phyloP scores from a whole-genome alignment of 2,797 vertebrate species.

The Peromyscus nudipes region DNA sequence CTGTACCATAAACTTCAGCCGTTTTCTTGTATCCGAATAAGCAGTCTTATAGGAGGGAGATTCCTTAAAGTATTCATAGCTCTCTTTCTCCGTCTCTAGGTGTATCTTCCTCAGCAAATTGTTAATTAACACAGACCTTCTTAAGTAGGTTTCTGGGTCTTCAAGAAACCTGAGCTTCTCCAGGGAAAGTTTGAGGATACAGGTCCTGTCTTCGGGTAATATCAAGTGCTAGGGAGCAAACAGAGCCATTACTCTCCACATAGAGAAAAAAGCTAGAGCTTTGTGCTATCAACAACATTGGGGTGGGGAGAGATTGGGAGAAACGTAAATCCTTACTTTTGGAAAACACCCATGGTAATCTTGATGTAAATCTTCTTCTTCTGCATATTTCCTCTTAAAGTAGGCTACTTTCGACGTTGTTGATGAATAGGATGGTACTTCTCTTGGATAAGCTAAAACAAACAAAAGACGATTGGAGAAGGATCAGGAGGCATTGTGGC shows the following conservation, averaged over 20 bases:
- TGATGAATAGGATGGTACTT: conserved; percentile 89
- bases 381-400: conserved; percentile 99
- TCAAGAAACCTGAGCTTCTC: conserved; percentile 98
- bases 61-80: conserved; percentile 91
- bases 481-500: not conserved
- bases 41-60: conserved; percentile 88
- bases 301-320: not conserved
- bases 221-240: conserved; percentile 94
- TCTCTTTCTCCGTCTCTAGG: conserved; percentile 94
- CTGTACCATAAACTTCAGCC: conserved; percentile 95
- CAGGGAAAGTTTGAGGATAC: conserved; percentile 97
- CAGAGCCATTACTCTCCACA: not conserved
- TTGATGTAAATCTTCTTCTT: conserved; percentile 98
- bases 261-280: not conserved
- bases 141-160: conserved; percentile 96
- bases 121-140: conserved; percentile 98
- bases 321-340: conserved; percentile 91
- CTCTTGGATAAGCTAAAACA: conserved; percentile 86
- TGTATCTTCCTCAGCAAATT: conserved; percentile 95
- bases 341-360: conserved; percentile 96
- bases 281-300: not conserved
- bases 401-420: conserved; percentile 99
- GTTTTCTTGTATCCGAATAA: conserved; percentile 92
- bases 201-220: conserved; percentile 95
- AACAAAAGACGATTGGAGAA: conserved; percentile 68